These are phyloP conservation scores for Psophia crepitans DNA, from an alignment of 2,113 vertebrate species.

Conservation along the genomic window DNA sequence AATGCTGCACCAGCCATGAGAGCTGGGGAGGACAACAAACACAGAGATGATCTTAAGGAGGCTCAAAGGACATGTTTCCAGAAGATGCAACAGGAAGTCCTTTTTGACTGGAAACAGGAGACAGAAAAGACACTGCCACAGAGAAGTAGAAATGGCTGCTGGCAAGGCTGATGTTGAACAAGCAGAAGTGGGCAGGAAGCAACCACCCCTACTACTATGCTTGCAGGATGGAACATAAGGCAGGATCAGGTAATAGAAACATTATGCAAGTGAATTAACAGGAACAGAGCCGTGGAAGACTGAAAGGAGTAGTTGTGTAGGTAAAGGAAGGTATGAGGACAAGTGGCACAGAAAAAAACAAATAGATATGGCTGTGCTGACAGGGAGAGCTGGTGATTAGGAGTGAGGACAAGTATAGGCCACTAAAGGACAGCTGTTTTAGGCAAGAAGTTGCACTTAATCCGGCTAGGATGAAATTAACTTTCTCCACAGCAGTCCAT, in stretches of 20 bases:
- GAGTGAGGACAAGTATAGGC: background rate
- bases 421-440: background rate
- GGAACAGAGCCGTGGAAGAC: background rate
- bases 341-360: background rate
- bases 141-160: background rate
- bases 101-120: background rate
- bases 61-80: background rate
- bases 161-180: background rate
- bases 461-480: background rate
- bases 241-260: background rate
- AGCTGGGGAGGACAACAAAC: background rate
- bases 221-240: background rate
- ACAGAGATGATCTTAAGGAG: background rate
- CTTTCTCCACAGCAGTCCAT: accelerated
- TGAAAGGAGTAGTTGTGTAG: background rate
- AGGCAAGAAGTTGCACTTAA: background rate
- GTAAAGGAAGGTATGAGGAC: background rate
- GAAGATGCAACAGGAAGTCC: background rate
- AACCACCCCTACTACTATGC: background rate
- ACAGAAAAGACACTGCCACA: background rate
- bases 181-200: background rate
- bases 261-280: background rate
- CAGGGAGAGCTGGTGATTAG: background rate
- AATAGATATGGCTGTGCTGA: background rate
- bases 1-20: accelerated